Evolutionary conservation across 2,113 vertebrate species (phyloP).

Genomic region (Mesoclemmys tuberculata): DNA sequence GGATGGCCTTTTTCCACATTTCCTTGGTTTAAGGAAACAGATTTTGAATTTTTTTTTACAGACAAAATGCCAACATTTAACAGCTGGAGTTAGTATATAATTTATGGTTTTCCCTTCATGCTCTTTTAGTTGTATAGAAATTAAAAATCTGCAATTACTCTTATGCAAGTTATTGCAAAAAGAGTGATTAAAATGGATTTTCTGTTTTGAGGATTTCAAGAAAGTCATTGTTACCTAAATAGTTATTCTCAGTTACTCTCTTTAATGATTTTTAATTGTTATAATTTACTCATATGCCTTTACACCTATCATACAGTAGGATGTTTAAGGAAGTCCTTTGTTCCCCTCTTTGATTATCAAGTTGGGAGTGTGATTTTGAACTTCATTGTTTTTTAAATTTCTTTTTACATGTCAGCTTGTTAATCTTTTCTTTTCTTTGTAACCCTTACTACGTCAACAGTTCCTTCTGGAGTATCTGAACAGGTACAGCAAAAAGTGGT

Average conservation of each 20-base stretch:
- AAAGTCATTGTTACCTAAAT: slow-evolving; percentile 77
- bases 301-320: slow-evolving; percentile 37
- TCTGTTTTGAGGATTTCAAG: slow-evolving; percentile 53
- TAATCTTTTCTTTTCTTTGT: background rate
- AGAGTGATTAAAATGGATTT: slow-evolving; percentile 66
- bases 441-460: background rate
- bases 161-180: slow-evolving; percentile 56
- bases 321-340: slow-evolving; percentile 71
- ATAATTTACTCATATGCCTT: slow-evolving; percentile 66
- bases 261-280: slow-evolving; percentile 77
- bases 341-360: slow-evolving; percentile 58
- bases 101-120: slow-evolving; percentile 79
- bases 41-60: slow-evolving; percentile 86
- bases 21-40: slow-evolving; percentile 97
- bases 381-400: background rate
- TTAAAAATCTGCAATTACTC: slow-evolving; percentile 75
- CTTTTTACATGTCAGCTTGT: background rate
- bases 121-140: slow-evolving; percentile 68
- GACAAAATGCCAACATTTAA: slow-evolving; percentile 84
- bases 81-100: slow-evolving; percentile 84
- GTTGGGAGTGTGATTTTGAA: slow-evolving; percentile 55
- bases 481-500: background rate
- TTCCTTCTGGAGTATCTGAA: slow-evolving; percentile 10
- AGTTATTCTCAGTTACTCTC: slow-evolving; percentile 72
- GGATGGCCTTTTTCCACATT: slow-evolving; percentile 96